These are phyloP conservation scores for Chloroclystis v-ata DNA, from an alignment of 2,888 invertebrate genomes.

Conservation along the genomic window DNA sequence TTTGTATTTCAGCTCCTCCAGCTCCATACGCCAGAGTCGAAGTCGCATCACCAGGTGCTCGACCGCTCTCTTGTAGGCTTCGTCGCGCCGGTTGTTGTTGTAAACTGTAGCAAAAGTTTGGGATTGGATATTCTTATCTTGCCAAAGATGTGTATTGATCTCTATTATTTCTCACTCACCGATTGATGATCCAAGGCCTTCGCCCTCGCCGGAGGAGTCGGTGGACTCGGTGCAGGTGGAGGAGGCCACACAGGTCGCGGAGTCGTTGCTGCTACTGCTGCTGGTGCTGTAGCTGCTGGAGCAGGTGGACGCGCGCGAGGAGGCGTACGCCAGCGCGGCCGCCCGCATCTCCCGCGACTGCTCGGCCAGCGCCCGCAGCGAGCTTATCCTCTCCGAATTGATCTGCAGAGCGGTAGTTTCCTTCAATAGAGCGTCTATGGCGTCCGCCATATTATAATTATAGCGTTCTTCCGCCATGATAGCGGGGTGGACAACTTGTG, in stretches of 20 bases:
- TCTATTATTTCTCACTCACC: too few relatives aligned
- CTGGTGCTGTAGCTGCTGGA: too few relatives aligned
- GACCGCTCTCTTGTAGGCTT: background rate
- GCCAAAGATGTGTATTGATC: background rate
- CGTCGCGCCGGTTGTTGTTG: background rate
- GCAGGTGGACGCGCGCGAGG: background rate
- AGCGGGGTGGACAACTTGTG: background rate
- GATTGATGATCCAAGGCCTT: too few relatives aligned
- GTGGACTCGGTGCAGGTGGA: background rate
- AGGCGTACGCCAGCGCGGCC: background rate
- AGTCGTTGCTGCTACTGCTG: too few relatives aligned
- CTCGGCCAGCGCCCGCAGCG: background rate
- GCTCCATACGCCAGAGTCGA: slow-evolving; percentile 3
- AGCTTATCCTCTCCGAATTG: background rate
- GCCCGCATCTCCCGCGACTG: background rate
- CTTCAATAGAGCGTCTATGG: background rate
- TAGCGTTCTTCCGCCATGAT: background rate
- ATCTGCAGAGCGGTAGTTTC: background rate
- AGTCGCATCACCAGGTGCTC: slow-evolving; percentile 1
- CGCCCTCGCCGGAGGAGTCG: too few relatives aligned
- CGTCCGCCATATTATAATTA: background rate
- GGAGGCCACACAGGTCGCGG: background rate
- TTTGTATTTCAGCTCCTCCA: slow-evolving; percentile 2
- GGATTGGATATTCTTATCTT: too few relatives aligned
- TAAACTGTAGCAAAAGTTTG: background rate